phyloP scores from a whole-genome alignment of 2,888 invertebrate species.

The Tinea semifulvella region DNA sequence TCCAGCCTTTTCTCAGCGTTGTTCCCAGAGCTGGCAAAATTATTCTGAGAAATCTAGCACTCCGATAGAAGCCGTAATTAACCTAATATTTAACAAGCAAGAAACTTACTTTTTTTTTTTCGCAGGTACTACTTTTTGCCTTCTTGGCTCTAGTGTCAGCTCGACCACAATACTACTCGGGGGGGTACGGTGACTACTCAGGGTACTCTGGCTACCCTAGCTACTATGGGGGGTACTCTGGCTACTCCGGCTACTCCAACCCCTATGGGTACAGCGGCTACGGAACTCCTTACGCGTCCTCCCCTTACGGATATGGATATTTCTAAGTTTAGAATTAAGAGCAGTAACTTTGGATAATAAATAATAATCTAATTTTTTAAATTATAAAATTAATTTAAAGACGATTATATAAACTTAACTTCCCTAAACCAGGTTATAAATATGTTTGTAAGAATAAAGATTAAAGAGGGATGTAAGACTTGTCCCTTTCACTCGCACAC shows the following conservation, averaged over 20 bases:
- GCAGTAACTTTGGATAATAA: neutral
- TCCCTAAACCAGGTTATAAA: too few species aligned
- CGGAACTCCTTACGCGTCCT: conserved; percentile 33
- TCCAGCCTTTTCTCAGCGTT: too few species aligned
- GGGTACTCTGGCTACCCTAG: conserved; percentile 32
- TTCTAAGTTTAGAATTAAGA: conserved; percentile 27
- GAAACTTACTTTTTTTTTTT: conserved; percentile 20
- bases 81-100: too few species aligned
- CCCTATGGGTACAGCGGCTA: conserved; percentile 40
- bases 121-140: conserved; percentile 53
- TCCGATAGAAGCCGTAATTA: too few species aligned
- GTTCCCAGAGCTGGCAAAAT: too few species aligned
- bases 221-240: conserved; percentile 27
- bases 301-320: conserved; percentile 44
- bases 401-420: too few species aligned
- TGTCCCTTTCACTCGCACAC: too few species aligned
- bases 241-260: conserved; percentile 46
- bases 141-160: conserved; percentile 55
- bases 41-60: too few species aligned
- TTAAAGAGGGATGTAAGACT: too few species aligned
- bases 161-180: conserved; percentile 45
- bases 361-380: too few species aligned
- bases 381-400: too few species aligned
- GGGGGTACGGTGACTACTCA: conserved; percentile 14
- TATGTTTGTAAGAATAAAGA: too few species aligned